Evolutionary conservation across 2,113 vertebrate genomes (phyloP), one percentile per base, ranked within the genome.

Genomic region (Strigops habroptila): DNA sequence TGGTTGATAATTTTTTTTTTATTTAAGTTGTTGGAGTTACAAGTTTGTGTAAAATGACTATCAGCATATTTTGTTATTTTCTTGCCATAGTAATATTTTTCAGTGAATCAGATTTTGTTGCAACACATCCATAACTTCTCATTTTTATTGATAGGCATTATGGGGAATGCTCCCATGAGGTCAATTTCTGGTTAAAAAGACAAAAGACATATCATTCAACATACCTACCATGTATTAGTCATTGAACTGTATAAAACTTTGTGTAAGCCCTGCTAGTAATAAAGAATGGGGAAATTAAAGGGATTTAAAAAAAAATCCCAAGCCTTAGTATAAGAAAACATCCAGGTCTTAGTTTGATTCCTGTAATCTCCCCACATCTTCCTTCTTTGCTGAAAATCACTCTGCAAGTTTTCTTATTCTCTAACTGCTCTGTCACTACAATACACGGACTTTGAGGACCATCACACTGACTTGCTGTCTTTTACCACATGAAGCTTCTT

Each of bases 251-350:
- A 86, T 60, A 86, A 91, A 88, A 88, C n/a, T 68, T 76, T 37
- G 5, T 60, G 23, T 84, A 88, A 96, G 73, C 80, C 43, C 60
- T 80, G 60, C 24, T 24, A 24, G 19, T 27, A 65, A 65, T 65
- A 71, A 96, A 93, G 86, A 94, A 87, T 63, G 70, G 95, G 95
- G 95, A 96, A 97, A 95, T 92, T 64, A 92, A 93, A 82, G 37
- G 43, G 57, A 84, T 76, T 68, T 6, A 0, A 7, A 48, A 49
- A 69, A 91, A 91, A 93, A 49, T 78, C 76, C 80, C 19, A 65
- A 59, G 68, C 57, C 16, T 82, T 67, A 63, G 28, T 28, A 46
- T 63, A 86, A 63, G 49, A 79, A 94, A 93, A 87, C 49, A 91
- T 79, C 51, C 25, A 35, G 62, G 37, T 69, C 68, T 91, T 83